Evolutionary conservation across 2,797 vertebrate species (phyloP), one percentile per base, ranked within the genome.

Genomic region (Dendrocincla fuliginosa): DNA sequence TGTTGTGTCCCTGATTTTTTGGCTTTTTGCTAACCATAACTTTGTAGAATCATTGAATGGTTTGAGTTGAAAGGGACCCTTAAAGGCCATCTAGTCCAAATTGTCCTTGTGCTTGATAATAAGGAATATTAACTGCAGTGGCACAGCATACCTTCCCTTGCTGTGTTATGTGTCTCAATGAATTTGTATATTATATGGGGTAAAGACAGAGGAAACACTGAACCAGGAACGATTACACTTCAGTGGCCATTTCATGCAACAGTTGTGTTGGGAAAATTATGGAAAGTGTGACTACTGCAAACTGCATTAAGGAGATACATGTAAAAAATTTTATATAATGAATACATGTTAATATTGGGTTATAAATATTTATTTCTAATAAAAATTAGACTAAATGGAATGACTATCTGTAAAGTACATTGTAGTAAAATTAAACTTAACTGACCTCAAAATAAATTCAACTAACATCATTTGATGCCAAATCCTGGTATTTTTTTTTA

Each of bases 1-100:
- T 85, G 6, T 50, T 70, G 13, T 50, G 39, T 80, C 47, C n/a
- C 10, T 77, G 16, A 47, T 71, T 22, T 79, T 76, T 33, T 0
- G 6, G 8, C 35, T 73, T 82, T 84, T 84, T 9, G 13, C 15
- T 39, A 46, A 46, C n/a, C 1, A 0, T 57, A n/a, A 25, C 0
- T 0, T 37, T 16, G 13, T 13, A 16, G 44, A 89, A 33, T 32
- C 10, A 7, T 47, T 19, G 53, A 67, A 59, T 52, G 5, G 17
- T 75, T 91, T 89, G 32, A 28, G 13, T 64, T 68, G 56, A 57
- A 78, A 71, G 10, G 30, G 44, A 33, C 32, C 24, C 70, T 74
- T 78, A 87, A 75, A 78, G 24, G 6, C 59, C 30, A 47, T 59
- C 37, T 56, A 77, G 30, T 81, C 47, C 24, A 77, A 57, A 23